phyloP scores from a whole-genome alignment of 2,888 invertebrate genomes.

The Spodoptera exigua region DNA sequence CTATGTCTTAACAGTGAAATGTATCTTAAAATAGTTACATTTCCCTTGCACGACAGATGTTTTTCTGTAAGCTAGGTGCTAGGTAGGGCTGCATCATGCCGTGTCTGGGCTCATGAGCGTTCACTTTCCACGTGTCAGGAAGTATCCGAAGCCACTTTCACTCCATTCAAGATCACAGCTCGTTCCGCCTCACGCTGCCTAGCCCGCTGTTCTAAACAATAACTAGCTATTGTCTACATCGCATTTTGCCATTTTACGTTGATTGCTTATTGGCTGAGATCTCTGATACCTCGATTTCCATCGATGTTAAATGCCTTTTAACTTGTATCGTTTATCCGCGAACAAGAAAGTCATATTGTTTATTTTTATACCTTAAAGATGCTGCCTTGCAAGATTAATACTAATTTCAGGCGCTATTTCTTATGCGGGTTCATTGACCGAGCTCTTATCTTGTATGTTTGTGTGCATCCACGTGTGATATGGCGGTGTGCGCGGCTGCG shows the following conservation, averaged over 20 bases:
- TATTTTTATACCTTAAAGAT: slow-evolving; percentile 47
- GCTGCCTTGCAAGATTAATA: slow-evolving; percentile 65
- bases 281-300: slow-evolving; percentile 33
- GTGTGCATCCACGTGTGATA: slow-evolving; percentile 72
- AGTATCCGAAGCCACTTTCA: slow-evolving; percentile 84
- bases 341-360: slow-evolving; percentile 29
- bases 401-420: slow-evolving; percentile 84
- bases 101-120: slow-evolving; percentile 70
- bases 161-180: slow-evolving; percentile 85
- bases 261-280: slow-evolving; percentile 52
- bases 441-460: slow-evolving; percentile 78
- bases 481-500: slow-evolving; percentile 64
- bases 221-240: slow-evolving; percentile 68
- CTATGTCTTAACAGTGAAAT: background rate
- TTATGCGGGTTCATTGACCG: slow-evolving; percentile 79
- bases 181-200: slow-evolving; percentile 75
- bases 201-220: slow-evolving; percentile 66
- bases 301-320: slow-evolving; percentile 24
- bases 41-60: slow-evolving; percentile 72
- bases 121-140: slow-evolving; percentile 86
- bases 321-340: slow-evolving; percentile 13
- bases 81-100: slow-evolving; percentile 57
- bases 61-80: slow-evolving; percentile 64
- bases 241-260: slow-evolving; percentile 58
- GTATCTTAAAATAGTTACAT: slow-evolving; percentile 52